These are phyloP conservation scores for Grallaria varia DNA, from an alignment of 2,113 vertebrate genomes.

Conservation along the genomic window DNA sequence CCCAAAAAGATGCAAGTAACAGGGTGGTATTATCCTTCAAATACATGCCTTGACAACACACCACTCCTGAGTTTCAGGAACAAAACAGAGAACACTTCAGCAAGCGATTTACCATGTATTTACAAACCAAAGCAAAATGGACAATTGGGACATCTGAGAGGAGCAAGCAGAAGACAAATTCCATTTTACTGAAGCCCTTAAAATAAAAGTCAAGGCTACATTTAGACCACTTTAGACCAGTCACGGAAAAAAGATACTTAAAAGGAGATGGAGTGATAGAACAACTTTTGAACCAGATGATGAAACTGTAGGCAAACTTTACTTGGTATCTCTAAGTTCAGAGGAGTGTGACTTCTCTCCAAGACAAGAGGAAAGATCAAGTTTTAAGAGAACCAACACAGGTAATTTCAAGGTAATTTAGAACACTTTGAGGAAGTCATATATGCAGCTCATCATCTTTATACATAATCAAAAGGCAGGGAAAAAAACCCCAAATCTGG, in stretches of 20 bases:
- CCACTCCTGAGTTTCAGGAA: not conserved
- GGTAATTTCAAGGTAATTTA: not conserved
- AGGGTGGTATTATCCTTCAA: not conserved
- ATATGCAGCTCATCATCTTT: not conserved
- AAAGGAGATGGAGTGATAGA: not conserved
- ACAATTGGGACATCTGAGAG: not conserved
- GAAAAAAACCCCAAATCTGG: accelerated
- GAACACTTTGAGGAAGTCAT: not conserved
- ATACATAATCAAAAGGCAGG: not conserved
- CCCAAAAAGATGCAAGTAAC: not conserved
- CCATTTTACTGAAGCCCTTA: not conserved
- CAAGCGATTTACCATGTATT: not conserved
- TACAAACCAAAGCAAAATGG: not conserved
- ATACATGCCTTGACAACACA: not conserved
- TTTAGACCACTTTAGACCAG: not conserved
- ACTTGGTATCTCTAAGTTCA: not conserved
- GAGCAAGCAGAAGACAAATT: not conserved
- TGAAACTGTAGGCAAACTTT: not conserved
- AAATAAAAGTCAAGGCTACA: not conserved
- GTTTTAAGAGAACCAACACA: not conserved
- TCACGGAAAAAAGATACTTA: not conserved
- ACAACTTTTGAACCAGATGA: not conserved
- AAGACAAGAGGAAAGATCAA: accelerated
- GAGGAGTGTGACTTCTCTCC: not conserved
- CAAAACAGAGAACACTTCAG: not conserved